These are phyloP conservation scores for Crotalus helleri DNA, from an alignment of 2,113 vertebrate genomes.

Conservation along the genomic window DNA sequence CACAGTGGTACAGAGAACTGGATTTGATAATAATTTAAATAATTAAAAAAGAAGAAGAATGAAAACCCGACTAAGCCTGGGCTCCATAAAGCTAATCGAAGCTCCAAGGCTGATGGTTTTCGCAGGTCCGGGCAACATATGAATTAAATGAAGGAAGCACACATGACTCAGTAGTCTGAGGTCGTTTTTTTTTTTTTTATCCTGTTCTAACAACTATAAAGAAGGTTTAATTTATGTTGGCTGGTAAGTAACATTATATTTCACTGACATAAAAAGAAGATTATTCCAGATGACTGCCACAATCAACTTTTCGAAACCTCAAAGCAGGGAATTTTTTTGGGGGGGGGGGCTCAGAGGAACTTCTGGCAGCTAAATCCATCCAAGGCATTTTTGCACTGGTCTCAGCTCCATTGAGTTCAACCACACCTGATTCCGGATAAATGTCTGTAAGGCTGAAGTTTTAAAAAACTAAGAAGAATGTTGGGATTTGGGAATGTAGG, in stretches of 20 bases:
- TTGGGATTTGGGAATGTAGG: conserved; percentile 1
- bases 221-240: conserved; percentile 69
- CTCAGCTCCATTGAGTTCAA: not conserved
- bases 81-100: conserved; percentile 63
- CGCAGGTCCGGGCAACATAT: conserved; percentile 70
- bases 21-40: conserved; percentile 67
- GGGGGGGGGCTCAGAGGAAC: conserved; percentile 29
- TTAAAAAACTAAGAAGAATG: conserved; percentile 23
- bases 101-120: conserved; percentile 70
- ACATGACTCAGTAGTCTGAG: conserved; percentile 69
- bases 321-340: conserved; percentile 44
- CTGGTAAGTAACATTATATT: conserved; percentile 62
- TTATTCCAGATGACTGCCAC: conserved; percentile 64
- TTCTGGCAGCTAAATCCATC: conserved; percentile 41
- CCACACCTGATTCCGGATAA: not conserved
- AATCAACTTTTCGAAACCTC: conserved; percentile 44
- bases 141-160: conserved; percentile 70
- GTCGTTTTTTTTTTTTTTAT: conserved; percentile 63
- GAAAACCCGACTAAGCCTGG: conserved; percentile 39
- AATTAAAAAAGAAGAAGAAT: conserved; percentile 48
- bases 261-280: conserved; percentile 56
- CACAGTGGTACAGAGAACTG: conserved; percentile 59
- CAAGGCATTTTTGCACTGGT: not conserved
- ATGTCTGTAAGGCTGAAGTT: not conserved
- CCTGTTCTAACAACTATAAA: conserved; percentile 70